phyloP scores from a whole-genome alignment of 2,113 vertebrate genomes.

The Grallaria varia region DNA sequence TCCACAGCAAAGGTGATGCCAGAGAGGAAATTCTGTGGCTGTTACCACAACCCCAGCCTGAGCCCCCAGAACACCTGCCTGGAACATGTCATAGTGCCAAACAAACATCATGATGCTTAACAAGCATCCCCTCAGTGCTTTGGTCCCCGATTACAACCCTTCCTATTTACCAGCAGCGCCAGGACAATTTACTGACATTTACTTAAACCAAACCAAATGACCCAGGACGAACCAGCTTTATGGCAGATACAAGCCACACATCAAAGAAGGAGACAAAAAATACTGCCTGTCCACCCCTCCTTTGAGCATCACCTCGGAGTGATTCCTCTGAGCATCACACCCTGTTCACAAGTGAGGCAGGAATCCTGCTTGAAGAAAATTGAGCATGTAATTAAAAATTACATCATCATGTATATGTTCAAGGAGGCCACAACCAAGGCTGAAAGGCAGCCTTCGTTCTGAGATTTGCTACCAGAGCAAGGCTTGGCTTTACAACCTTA shows the following conservation, averaged over 20 bases:
- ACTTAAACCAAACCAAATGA: not conserved
- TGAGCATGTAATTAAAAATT: not conserved
- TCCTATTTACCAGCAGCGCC: not conserved
- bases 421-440: not conserved
- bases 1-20: not conserved
- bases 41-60: not conserved
- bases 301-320: not conserved
- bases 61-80: not conserved
- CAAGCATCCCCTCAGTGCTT: not conserved
- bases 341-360: not conserved
- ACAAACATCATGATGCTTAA: not conserved
- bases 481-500: not conserved
- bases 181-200: not conserved
- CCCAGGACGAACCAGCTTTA: not conserved
- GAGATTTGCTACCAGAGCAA: not conserved
- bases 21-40: not conserved
- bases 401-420: not conserved
- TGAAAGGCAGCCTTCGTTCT: not conserved
- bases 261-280: not conserved
- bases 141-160: not conserved
- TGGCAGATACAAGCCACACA: not conserved
- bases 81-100: rapidly evolving
- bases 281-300: not conserved
- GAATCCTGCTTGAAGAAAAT: not conserved
- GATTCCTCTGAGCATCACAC: not conserved